Conservation (phyloP, 1,140 invertebrate species). For the Cydia splendana region DNA sequence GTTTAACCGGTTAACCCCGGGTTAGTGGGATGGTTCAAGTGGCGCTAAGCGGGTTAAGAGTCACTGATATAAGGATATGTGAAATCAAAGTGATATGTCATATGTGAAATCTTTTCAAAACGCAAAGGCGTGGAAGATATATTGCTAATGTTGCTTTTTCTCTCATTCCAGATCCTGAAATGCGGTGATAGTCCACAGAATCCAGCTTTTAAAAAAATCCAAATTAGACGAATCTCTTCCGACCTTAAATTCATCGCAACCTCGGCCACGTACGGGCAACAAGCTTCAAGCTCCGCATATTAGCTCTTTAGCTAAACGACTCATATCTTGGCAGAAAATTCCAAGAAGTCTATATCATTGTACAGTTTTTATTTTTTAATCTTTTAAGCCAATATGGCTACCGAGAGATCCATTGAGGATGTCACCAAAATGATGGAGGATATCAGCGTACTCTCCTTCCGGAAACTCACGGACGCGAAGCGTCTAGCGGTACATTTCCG, state of each 20-base stretch:
- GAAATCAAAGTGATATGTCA: too few species aligned
- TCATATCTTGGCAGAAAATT: conserved; percentile 50
- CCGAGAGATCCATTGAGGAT: conserved; percentile 42
- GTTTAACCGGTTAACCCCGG: too few species aligned
- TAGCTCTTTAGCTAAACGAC: conserved; percentile 42
- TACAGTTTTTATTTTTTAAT: conserved; percentile 40
- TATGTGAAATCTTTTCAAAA: too few species aligned
- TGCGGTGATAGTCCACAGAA: conserved; percentile 67
- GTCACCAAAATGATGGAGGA: conserved; percentile 53
- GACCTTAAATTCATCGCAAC: conserved; percentile 37
- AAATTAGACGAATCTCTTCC: conserved; percentile 40
- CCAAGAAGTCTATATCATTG: conserved; percentile 59
- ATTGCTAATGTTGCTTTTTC: conserved; percentile 31
- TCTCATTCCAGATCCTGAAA: conserved; percentile 73
- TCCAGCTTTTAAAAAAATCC: conserved; percentile 38
- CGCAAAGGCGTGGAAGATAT: neutral
- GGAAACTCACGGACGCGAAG: conserved; percentile 66
- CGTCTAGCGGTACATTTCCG: conserved; percentile 61
- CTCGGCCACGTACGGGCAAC: conserved; percentile 61
- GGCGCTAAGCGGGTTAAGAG: too few species aligned
- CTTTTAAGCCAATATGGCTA: conserved; percentile 34
- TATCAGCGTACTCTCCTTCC: conserved; percentile 63
- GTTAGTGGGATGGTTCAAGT: too few species aligned
- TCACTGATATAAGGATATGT: too few species aligned
- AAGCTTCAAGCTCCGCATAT: conserved; percentile 35